Base-by-base conservation (phyloP, 2,113 vertebrate genomes). In the Centropristis striata region DNA sequence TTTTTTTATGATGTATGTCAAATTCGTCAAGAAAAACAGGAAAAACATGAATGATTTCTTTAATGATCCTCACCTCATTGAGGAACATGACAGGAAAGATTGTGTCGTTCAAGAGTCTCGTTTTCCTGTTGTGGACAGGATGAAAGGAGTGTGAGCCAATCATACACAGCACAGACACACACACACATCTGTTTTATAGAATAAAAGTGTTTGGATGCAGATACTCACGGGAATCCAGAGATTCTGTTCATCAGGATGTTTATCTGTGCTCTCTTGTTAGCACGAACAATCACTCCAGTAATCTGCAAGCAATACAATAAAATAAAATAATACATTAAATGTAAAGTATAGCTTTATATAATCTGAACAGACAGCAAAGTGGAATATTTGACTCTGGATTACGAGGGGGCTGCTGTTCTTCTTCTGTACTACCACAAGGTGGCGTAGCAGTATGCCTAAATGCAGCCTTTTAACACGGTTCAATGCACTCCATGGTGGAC, bases 1-100 rank as follows among this genome's bases (percentile, higher is more conserved):
- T n/a, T n/a, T n/a, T n/a, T n/a, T n/a, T n/a, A n/a, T n/a, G n/a
- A n/a, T n/a, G n/a, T n/a, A n/a, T 37, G 37, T 37, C 13, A 4
- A 16, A 36, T 4, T 59, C 32, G 3, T 28, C 23, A 28, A 28
- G 23, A 64, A 46, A 20, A 32, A 37, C 11, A 21, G 20, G 1
- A 44, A 20, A 14, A n/a, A 54, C 49, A 27, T 25, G 1, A 25
- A 55, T 42, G 0, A 42, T 27, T 55, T 6, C 32, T 32, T 20
- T 2, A 20, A 7, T 12, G 39, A 58, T 44, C 54, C 86, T 87
- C 74, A 95, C 95, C 94, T 96, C 95, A 37, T 95, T 95, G 23
- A 96, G 16, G 61, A 94, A 96, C 90, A 95, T 91, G 15, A 96
- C 65, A 0, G 95, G 95, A 55, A 96, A 93, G 28, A 96, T 21